Percentiles rank a stretch among this genome's conserved stretches.
phyloP scores from a whole-genome alignment of 2,113 vertebrate genomes.

The Elachura formosa region DNA sequence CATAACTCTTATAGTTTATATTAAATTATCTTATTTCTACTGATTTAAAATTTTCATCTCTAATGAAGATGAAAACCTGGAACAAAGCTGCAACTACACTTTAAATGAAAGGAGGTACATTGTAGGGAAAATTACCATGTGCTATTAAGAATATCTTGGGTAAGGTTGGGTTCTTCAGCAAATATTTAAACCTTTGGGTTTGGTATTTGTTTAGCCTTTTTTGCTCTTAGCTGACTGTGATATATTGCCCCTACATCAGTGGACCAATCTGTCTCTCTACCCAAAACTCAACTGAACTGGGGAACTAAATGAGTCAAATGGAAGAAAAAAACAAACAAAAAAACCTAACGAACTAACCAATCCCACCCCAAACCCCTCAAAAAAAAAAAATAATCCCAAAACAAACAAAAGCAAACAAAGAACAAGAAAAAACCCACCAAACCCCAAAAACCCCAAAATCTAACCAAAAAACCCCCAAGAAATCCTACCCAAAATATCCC shows the following conservation, averaged over 20 bases:
- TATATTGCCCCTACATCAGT: neutral
- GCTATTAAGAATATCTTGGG: neutral
- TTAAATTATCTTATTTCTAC: neutral
- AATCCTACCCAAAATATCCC: neutral
- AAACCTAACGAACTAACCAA: neutral
- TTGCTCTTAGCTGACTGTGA: neutral
- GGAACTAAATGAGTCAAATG: neutral
- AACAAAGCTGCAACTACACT: neutral
- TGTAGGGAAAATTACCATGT: neutral
- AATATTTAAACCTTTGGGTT: neutral
- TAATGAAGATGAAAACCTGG: neutral
- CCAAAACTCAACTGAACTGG: accelerated
- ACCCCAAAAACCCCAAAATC: neutral
- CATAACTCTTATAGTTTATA: neutral
- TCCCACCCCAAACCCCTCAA: no score
- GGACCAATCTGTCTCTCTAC: neutral
- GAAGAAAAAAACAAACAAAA: neutral
- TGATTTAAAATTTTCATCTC: neutral
- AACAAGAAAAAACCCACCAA: accelerated
- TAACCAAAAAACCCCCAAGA: no score
- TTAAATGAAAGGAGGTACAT: neutral
- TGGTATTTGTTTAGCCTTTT: neutral
- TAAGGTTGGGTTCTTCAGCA: neutral
- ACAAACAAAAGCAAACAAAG: neutral
- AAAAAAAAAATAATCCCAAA: neutral